phyloP scores from a whole-genome alignment of 2,113 vertebrate genomes.

The Taxidea taxus region DNA sequence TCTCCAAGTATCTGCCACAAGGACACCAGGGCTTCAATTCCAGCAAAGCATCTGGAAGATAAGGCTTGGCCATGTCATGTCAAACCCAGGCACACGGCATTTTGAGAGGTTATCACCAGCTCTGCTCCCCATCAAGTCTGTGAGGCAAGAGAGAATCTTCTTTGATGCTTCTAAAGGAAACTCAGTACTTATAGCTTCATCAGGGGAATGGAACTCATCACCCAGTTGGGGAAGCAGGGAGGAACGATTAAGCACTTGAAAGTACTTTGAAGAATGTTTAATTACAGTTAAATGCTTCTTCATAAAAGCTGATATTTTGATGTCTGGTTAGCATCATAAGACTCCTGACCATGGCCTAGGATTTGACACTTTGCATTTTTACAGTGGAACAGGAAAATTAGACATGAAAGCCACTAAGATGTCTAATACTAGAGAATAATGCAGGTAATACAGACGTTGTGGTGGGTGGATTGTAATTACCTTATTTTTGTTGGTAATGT shows the following conservation, averaged over 20 bases:
- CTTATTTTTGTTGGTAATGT: neutral
- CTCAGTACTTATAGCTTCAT: neutral
- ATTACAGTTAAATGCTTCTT: neutral
- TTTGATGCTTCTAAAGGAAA: neutral
- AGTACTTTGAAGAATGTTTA: slow-evolving; percentile 11
- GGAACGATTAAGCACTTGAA: neutral
- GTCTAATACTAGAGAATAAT: neutral
- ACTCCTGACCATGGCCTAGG: neutral
- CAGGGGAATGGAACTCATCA: neutral
- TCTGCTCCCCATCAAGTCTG: neutral
- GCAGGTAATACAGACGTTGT: neutral
- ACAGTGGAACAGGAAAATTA: neutral
- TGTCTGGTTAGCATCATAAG: neutral
- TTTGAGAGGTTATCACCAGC: neutral
- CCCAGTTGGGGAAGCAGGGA: neutral
- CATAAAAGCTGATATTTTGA: slow-evolving; percentile 33
- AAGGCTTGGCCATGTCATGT: neutral
- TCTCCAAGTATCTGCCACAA: neutral
- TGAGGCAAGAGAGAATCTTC: neutral
- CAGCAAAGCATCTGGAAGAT: neutral
- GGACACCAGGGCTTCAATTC: neutral
- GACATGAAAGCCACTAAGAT: neutral
- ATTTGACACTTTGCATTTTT: neutral
- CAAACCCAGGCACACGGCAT: neutral
- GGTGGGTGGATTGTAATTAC: neutral